Evolutionary conservation across 1,140 invertebrate genomes (phyloP), one percentile per base, ranked within the genome.

Genomic region (Oedothorax gibbosus): DNA sequence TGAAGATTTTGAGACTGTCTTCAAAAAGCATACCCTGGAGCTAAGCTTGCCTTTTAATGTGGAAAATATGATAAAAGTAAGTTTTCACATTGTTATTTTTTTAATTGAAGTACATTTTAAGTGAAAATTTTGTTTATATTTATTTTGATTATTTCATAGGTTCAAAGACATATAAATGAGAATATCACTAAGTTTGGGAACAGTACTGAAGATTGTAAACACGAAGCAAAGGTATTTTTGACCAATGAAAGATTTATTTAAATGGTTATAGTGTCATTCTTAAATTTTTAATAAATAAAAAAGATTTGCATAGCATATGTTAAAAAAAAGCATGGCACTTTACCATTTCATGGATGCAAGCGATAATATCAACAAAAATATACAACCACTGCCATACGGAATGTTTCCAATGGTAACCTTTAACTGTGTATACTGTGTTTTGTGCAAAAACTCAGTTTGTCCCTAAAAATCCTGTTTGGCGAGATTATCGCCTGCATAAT

Each of bases 1-100:
- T 68, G 71, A 75, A 49, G 72, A 84, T 56, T 84, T 76, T 18
- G 81, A 76, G 12, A 11, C 72, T 56, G 64, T 62, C 15, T 73
- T 72, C 73, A 82, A 73, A 73, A 73, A 82, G 49, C n/a, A 82
- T 64, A 68, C 49, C 35, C 35, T 82, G 50, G 56, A 82, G 54
- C 20, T 82, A 14, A 82, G 49, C 53, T 53, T 82, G 35, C 68
- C 80, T 53, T 73, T 82, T 10, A 82, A 82, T 64, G 80, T 73
- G 0, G 69, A 82, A 18, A 82, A 64, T 21, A 82, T 82, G 9
- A 69, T 73, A 14, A 82, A 73, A 14, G 80, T 82, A 53, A 81
- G 65, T 65, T 50, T 11, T 15, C 14, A 12, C 21, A 57, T 57
- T 20, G 11, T 7, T 75, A 9, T 14, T 66, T 12, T 66, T 21